A percentile compares a stretch with the other conserved stretches of the same genome.
Conservation (phyloP, 2,888 invertebrate genomes). For the Agrochola macilenta region DNA sequence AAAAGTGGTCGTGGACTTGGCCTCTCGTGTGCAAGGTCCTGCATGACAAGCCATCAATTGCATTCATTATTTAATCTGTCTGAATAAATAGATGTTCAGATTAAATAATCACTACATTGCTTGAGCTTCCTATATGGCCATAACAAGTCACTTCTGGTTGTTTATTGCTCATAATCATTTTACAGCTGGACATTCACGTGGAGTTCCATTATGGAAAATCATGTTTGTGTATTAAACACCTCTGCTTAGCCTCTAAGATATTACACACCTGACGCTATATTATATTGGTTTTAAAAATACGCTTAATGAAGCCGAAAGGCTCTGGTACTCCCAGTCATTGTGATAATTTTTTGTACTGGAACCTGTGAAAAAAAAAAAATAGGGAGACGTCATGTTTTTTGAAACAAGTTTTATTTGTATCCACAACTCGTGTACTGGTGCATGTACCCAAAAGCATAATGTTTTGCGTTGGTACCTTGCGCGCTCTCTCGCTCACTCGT, state of each 20-base stretch:
- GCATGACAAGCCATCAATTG: conserved; percentile 26
- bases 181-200: neutral
- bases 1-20: conserved; percentile 1
- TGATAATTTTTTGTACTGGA: neutral
- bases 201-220: neutral
- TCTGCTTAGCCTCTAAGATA: neutral
- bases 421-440: no score
- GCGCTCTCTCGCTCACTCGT: no score
- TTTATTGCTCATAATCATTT: conserved; percentile 12
- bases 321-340: neutral
- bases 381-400: no score
- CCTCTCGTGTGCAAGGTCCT: neutral
- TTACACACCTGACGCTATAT: neutral
- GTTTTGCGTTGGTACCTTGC: neutral
- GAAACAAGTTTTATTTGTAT: neutral
- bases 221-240: neutral
- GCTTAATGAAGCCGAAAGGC: neutral
- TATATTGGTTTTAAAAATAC: neutral
- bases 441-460: no score
- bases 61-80: conserved; percentile 54
- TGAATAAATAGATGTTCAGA: conserved; percentile 42
- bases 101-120: conserved; percentile 56
- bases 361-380: no score
- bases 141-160: conserved; percentile 28
- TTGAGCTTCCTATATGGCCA: conserved; percentile 32